Evolutionary conservation across 1,140 invertebrate genomes (phyloP), one percentile per base, ranked within the genome.

Genomic region (Aphis craccivora): DNA sequence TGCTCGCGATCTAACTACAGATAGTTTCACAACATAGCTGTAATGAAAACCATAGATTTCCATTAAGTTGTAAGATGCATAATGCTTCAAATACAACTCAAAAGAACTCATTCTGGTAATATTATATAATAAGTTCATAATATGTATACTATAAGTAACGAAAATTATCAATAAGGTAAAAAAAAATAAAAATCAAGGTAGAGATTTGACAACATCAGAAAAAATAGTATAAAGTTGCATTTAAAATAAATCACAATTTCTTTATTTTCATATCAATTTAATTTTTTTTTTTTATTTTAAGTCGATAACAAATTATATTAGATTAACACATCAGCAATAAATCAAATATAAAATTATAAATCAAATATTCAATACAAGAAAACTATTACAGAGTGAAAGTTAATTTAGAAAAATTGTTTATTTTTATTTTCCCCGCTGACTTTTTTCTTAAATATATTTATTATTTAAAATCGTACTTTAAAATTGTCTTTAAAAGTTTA

Each of bases 401-500:
- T 60, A 60, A 60, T 37, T 37, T 40, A 23, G 25, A 23, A 43
- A 45, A 45, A 86, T 45, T 9, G 84, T 43, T 86, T 23, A 43
- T 18, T 86, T 86, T 25, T 30, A 9, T 86, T 45, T 45, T 43
- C 30, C 5, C 2, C 11, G 30, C 55, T 25, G 7, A 60, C 25
- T 11, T 14, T 55, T 25, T 76, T n/a, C 60, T 76, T n/a, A n/a
- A 76, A 76, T 76, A 18, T 76, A 76, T 76, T 20, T n/a, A 35
- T 76, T 76, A 76, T 76, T 76, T 76, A 76, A 67, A 67, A 30
- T n/a, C 30, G 60, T 67, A 30, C 25, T n/a, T 86, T 86, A 45
- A 43, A 87, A 45, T 87, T 87, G 43, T n/a, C 43, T 87, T 45
- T 87, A 48, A 87, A 45, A 45, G 43, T 87, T 87, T n/a, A 45